Evolutionary conservation across 2,888 invertebrate species (phyloP).

Genomic region (Drosophila siamana): DNA sequence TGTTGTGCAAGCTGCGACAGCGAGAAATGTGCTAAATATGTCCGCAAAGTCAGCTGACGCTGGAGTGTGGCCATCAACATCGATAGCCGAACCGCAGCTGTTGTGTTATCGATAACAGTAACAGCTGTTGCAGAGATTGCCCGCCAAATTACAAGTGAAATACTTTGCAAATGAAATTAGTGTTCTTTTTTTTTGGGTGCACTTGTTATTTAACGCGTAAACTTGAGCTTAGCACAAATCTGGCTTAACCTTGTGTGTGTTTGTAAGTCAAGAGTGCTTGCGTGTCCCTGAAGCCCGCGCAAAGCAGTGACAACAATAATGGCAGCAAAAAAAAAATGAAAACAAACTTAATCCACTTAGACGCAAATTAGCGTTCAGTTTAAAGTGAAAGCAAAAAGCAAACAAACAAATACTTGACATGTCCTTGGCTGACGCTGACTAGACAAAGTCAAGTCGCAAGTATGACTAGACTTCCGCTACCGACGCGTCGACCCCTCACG

Average conservation of each 20-base stretch:
- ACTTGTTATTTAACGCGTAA: slow-evolving; percentile 3
- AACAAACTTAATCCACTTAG: slow-evolving; percentile 55
- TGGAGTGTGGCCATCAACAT: background rate
- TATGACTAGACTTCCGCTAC: slow-evolving; percentile 42
- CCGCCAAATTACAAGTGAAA: slow-evolving; percentile 23
- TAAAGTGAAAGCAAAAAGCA: slow-evolving; percentile 33
- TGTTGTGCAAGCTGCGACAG: slow-evolving; percentile 64
- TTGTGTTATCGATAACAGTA: background rate
- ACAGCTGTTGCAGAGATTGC: background rate
- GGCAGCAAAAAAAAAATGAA: too few relatives aligned
- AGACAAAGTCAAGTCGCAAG: slow-evolving; percentile 43
- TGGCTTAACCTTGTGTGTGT: slow-evolving; percentile 31
- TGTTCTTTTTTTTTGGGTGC: background rate
- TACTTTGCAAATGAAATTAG: background rate
- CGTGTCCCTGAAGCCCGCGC: slow-evolving; percentile 42
- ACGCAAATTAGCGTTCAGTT: slow-evolving; percentile 41
- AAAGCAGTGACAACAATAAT: slow-evolving; percentile 10
- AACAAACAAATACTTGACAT: slow-evolving; percentile 27
- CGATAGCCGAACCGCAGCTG: slow-evolving; percentile 2
- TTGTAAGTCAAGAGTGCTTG: slow-evolving; percentile 37
- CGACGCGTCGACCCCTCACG: background rate
- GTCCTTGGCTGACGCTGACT: slow-evolving; percentile 41
- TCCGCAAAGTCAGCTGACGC: slow-evolving; percentile 42
- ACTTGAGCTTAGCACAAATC: slow-evolving; percentile 35
- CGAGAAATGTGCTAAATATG: slow-evolving; percentile 18